Evolutionary conservation across 2,888 invertebrate genomes (phyloP), one percentile per base, ranked within the genome.

Genomic region (Drosophila peninsularis): DNA sequence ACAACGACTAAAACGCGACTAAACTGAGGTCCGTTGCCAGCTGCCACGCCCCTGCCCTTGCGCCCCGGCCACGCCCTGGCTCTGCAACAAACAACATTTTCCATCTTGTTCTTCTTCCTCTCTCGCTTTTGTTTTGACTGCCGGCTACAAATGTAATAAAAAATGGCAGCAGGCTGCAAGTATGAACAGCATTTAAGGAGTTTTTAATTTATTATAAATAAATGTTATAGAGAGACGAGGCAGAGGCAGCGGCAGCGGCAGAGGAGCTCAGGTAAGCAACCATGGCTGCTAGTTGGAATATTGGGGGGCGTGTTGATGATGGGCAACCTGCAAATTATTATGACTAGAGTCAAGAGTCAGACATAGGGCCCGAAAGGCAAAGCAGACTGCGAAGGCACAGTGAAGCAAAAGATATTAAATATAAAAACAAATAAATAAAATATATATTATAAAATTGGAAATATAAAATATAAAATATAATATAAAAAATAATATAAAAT

Each of bases 121-220:
- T 21, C 42, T 57, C 52, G 34, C 7, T 50, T 24, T 24, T 52
- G 52, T 52, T 66, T 62, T 70, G 55, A 68, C 87, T 69, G 55
- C 64, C 55, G 78, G 84, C 86, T 55, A 77, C 75, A 77, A 82
- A 85, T 79, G 77, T 79, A 82, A 73, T 68, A 72, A 64, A 77
- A 88, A 82, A 80, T 64, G 65, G 62, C 65, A 64, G 72, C 64
- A 42, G 24, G 65, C 77, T 55, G 62, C 73, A 69, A 72, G 67
- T 77, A 68, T 71, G 72, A 78, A 73, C 81, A 78, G 82, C 90
- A 86, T 91, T 91, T 91, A 91, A 91, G 82, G 82, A 81, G 88
- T 85, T 91, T 91, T 90, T 91, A 90, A 91, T 91, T 91, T 91
- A 90, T 91, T 88, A 80, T 86, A 89, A 83, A 83, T 89, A 90